Conservation (phyloP, 2,113 vertebrate genomes). For the Hippocampus guttulatus region DNA sequence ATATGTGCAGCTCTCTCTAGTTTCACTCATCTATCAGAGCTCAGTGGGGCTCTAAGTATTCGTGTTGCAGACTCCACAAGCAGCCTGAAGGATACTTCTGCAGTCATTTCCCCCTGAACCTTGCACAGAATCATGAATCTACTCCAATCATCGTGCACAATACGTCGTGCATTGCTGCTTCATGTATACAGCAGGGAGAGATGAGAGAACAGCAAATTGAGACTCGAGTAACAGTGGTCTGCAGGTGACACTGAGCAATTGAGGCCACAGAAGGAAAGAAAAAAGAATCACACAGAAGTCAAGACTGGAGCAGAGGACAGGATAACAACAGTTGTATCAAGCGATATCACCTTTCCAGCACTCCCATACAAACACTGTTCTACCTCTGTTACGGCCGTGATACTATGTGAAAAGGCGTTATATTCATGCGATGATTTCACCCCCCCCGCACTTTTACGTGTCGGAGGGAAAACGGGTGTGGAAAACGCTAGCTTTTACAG, state of each 20-base stretch:
- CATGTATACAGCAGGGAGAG: constrained; percentile 6
- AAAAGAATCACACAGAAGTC: constrained; percentile 6
- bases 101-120: constrained; percentile 12
- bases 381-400: not conserved
- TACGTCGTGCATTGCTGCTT: constrained; percentile 8
- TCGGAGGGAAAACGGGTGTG: not conserved
- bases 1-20: constrained; percentile 8
- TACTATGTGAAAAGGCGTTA: not conserved
- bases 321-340: not conserved
- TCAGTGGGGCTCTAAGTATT: constrained; percentile 18
- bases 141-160: constrained; percentile 9
- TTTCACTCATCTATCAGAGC: constrained; percentile 22
- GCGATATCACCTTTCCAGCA: not conserved
- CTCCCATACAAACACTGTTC: not conserved
- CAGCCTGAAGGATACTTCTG: constrained; percentile 35
- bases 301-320: constrained; percentile 9
- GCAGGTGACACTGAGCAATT: constrained; percentile 27
- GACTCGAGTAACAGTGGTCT: constrained; percentile 20
- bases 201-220: constrained; percentile 2
- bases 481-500: not conserved
- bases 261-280: constrained; percentile 16
- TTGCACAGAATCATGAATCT: constrained; percentile 21
- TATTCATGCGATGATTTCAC: not conserved
- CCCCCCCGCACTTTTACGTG: not conserved
- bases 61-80: constrained; percentile 31